Evolutionary conservation across 1,140 invertebrate genomes (phyloP).

Genomic region (Sycophila sp.): DNA sequence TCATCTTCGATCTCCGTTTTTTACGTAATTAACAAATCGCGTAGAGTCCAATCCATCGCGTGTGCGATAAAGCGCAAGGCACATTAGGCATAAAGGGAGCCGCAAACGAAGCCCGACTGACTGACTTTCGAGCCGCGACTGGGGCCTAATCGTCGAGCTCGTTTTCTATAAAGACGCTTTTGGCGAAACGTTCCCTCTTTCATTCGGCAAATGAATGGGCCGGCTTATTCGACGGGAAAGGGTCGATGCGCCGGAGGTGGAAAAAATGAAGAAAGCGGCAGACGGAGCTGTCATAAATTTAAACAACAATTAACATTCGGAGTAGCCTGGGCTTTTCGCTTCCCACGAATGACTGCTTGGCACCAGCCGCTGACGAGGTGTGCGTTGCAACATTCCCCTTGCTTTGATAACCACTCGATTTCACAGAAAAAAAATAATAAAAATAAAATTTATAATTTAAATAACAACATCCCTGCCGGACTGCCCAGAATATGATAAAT

Average conservation of each 20-base stretch:
- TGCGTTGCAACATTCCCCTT: not conserved
- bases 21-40: no score
- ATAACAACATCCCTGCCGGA: no score
- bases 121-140: no score
- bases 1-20: no score
- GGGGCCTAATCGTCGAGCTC: slow-evolving; percentile 54
- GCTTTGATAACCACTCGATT: no score
- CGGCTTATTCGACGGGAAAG: slow-evolving; percentile 45
- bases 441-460: no score
- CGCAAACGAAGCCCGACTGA: no score
- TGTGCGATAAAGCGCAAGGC: no score
- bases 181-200: slow-evolving; percentile 34
- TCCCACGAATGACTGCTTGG: slow-evolving; percentile 45
- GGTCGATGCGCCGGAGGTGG: slow-evolving; percentile 39
- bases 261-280: slow-evolving; percentile 30
- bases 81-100: no score
- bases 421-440: no score
- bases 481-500: no score
- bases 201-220: slow-evolving; percentile 50
- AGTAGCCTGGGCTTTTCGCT: slow-evolving; percentile 43
- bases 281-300: slow-evolving; percentile 60
- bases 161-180: slow-evolving; percentile 46
- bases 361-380: slow-evolving; percentile 32
- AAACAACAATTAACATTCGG: slow-evolving; percentile 64
- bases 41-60: no score